Evolutionary conservation across 2,113 vertebrate species (phyloP), one percentile per base, ranked within the genome.

Genomic region (Trachemys scripta): DNA sequence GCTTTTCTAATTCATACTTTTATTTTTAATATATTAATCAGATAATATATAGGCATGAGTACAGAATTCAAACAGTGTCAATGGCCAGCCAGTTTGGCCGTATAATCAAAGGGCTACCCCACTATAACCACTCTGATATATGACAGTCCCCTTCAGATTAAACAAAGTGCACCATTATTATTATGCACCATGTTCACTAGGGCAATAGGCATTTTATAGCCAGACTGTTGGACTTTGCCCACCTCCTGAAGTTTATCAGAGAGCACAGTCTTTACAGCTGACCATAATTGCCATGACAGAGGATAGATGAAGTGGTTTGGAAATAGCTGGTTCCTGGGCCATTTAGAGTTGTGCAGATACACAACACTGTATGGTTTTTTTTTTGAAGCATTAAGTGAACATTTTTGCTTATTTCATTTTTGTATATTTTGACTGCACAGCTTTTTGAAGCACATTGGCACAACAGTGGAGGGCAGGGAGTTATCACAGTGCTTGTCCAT

Each of bases 101-200:
- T 54, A 86, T 87, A 76, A 50, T 65, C 56, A 57, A 90, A 65
- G 50, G 62, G 45, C 49, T 31, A 4, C 49, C 84, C 38, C 80
- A 3, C 0, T 50, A 2, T 89, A 78, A 80, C 10, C 6, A 17
- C 22, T 59, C 10, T 88, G 8, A 10, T 17, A 91, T 56, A 29
- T 0, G 0, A 10, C 31, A 27, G 19, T 42, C 54, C 90, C 38
- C 13, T 89, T 6, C 5, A 5, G 1, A 5, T 80, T 90, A 83
- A 72, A 50, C n/a, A 14, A 59, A 0, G 1, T 47, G 16, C n/a
- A n/a, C n/a, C n/a, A n/a, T n/a, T n/a, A n/a, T n/a, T 0, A 0
- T 53, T 13, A 85, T 38, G n/a, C 75, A 76, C 56, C 56, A 11
- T 89, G n/a, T 53, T 83, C 57, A 51, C 72, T 49, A 72, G 31